Evolutionary conservation across 2,113 vertebrate species (phyloP).

Genomic region (Excalfactoria chinensis): DNA sequence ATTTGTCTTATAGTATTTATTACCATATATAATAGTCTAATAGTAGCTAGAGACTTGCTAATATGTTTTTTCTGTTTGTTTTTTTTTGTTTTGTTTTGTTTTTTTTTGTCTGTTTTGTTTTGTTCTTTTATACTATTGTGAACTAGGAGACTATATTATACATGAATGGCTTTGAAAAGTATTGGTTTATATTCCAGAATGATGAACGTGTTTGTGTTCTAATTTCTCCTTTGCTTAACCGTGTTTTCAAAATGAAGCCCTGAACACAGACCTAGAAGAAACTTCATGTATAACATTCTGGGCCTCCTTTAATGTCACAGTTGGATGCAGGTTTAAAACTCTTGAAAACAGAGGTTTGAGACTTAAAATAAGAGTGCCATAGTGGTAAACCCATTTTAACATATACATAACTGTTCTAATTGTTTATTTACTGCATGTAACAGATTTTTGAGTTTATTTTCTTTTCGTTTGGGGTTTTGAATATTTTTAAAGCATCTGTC

Average conservation of each 20-base stretch:
- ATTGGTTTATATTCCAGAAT: slow-evolving; percentile 10
- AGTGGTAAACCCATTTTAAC: slow-evolving; percentile 27
- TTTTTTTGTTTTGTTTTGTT: not conserved
- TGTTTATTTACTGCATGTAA: slow-evolving; percentile 38
- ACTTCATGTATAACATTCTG: not conserved
- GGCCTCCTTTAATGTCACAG: not conserved
- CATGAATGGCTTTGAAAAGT: slow-evolving; percentile 49
- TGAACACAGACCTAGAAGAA: not conserved
- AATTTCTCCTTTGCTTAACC: not conserved
- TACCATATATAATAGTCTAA: slow-evolving; percentile 9
- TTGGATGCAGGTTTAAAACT: not conserved
- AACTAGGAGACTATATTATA: slow-evolving; percentile 45
- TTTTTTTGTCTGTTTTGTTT: not conserved
- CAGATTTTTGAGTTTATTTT: not conserved
- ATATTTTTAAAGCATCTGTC: not conserved
- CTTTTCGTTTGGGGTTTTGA: not conserved
- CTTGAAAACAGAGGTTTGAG: not conserved
- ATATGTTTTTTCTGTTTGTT: not conserved
- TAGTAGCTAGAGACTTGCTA: not conserved
- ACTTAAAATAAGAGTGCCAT: not conserved
- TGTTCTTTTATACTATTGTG: not conserved
- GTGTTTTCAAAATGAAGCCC: not conserved
- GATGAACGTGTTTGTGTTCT: not conserved
- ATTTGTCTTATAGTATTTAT: not conserved
- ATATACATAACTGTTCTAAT: not conserved